Evolutionary conservation across 2,797 vertebrate genomes (phyloP).

Genomic region (Cirrhinus molitorella): DNA sequence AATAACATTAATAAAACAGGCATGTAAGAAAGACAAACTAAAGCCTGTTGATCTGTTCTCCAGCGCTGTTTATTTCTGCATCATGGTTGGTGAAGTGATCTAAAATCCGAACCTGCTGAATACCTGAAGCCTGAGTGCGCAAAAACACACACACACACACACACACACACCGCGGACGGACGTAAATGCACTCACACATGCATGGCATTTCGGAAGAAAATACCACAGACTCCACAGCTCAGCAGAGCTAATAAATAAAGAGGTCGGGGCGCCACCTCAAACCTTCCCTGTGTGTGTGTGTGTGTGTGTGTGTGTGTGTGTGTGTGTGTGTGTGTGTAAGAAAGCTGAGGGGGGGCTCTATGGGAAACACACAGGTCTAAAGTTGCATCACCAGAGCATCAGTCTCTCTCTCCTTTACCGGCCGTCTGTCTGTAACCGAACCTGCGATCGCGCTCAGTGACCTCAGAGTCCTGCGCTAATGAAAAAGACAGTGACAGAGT

Average conservation of each 20-base stretch:
- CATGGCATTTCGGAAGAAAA: constrained; percentile 77
- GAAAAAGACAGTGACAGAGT: constrained; percentile 27
- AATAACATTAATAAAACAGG: neutral
- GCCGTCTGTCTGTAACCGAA: constrained; percentile 44
- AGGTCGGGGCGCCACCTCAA: constrained; percentile 82
- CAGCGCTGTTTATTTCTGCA: constrained; percentile 73
- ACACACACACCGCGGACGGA: constrained; percentile 40
- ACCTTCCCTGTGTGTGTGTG: constrained; percentile 65
- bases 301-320: neutral
- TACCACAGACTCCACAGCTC: constrained; percentile 81
- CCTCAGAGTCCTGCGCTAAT: constrained; percentile 39
- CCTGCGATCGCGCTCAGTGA: constrained; percentile 19
- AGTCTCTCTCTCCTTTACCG: constrained; percentile 34
- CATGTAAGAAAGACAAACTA: neutral
- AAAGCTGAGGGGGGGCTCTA: neutral
- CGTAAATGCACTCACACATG: constrained; percentile 71
- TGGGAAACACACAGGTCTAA: constrained; percentile 33
- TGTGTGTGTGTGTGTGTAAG: neutral
- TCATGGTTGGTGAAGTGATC: constrained; percentile 71
- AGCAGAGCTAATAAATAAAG: constrained; percentile 82
- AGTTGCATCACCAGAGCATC: constrained; percentile 45
- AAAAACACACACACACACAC: constrained; percentile 42
- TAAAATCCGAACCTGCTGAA: constrained; percentile 75
- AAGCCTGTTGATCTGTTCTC: constrained; percentile 70
- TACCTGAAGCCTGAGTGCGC: constrained; percentile 46